Base-by-base conservation (phyloP, 1,140 invertebrate genomes). In the Ips typographus region DNA sequence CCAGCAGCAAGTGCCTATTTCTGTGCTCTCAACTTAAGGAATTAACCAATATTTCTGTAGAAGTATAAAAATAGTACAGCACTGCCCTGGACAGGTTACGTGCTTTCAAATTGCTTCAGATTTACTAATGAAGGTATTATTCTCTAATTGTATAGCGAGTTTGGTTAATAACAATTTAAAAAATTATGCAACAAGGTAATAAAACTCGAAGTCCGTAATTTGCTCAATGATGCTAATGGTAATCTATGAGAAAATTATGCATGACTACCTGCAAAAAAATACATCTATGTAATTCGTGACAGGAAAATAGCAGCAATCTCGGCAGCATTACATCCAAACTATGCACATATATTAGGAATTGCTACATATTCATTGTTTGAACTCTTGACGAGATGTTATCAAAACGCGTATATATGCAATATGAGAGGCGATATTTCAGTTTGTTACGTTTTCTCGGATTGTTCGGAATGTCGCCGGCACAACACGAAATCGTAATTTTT, bases 351-450 rank as follows among this genome's bases (percentile, higher is more conserved):
- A 49, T 49, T 49, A 49, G 6, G 7, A 49, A 22, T 49, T 49
- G 44, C 44, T 49, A 49, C 44, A 49, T 49, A 49, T 49, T 49
- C 44, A 49, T 49, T 49, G 44, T 49, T 49, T 49, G 44, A 49
- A 22, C 22, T 49, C 44, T 49, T 49, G 44, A 49, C 44, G 22
- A 49, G 44, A 49, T 49, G 6, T 49, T 49, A 49, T 49, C 44
- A 49, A 49, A 6, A 22, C 22, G 22, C 2, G 22, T 8, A 22
- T 49, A 22, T 49, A 49, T 49, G 44, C 44, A 49, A 22, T 22
- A 49, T 49, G 44, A 49, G 44, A 49, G 44, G 44, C 22, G 22
- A 49, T 49, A 49, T 49, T 49, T 49, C 44, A 8, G 44, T 49
- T 49, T 49, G 44, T 49, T 49, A 49, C 44, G 44, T 49, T 49